Base-by-base conservation (phyloP, 2,888 invertebrate genomes). In the Platycheirus albimanus region DNA sequence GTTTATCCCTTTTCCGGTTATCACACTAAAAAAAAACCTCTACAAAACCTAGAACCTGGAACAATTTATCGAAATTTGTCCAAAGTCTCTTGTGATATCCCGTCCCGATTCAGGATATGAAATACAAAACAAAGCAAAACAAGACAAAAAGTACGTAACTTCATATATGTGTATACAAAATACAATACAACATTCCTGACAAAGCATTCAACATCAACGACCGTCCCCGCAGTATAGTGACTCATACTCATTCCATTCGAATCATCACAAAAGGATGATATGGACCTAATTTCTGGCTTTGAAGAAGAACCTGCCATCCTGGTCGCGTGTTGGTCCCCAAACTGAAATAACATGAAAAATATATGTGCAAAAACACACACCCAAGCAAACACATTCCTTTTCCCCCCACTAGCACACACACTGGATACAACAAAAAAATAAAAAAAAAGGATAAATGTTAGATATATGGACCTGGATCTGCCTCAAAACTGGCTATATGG, bases 11-110 rank as follows among this genome's bases (percentile, higher is more conserved):
- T 43, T 47, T 45, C 17, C 58, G 30, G 70, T 70, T 70, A 75
- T 76, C 70, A 80, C 80, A 38, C 49, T 43, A 70, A 64, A 75
- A 64, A 75, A 58, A 80, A 54, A 47, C n/a, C 76, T 70, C 54
- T 38, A 70, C 49, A 70, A 77, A 70, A 70, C 52, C 38, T 38
- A 17, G 58, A 56, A 64, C 58, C 51, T 58, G 30, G 41, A 49
- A 66, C 76, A 70, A 66, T 81, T 66, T 61, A 66, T 66, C 20
- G 47, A 58, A 81, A 76, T 81, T 61, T 61, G 76, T 76, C 70
- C 38, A 67, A 67, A 45, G 17, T 11, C 20, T 11, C 13, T 20
- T 8, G 38, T 28, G 6, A 7, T 47, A 28, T 51, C 17, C 56
- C 51, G 49, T 49, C 10, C 19, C 15, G n/a, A n/a, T n/a, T n/a